Conservation (phyloP, 2,113 vertebrate genomes). For the Chionis minor region DNA sequence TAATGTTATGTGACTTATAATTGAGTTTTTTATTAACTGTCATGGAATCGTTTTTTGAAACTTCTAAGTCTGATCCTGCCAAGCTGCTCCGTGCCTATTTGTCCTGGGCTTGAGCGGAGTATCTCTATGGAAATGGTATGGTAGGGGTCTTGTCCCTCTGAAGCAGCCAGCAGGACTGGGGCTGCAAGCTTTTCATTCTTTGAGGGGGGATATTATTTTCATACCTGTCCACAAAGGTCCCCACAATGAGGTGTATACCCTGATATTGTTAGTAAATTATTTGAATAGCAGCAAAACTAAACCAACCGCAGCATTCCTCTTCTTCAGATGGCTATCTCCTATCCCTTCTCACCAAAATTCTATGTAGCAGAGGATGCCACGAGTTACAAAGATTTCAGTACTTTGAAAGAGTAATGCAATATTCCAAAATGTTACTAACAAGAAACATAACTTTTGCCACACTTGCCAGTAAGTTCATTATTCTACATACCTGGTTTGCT, state of each 20-base stretch:
- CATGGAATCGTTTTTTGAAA: neutral
- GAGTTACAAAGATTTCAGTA: neutral
- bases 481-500: neutral
- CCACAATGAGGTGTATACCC: neutral
- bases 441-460: neutral
- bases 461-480: neutral
- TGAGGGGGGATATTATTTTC: neutral
- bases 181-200: neutral
- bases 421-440: neutral
- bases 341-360: neutral
- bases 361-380: neutral
- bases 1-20: constrained; percentile 43
- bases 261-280: neutral
- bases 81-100: neutral
- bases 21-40: constrained; percentile 23
- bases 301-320: neutral
- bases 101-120: neutral
- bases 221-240: neutral
- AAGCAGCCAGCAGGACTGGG: neutral
- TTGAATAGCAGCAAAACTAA: neutral
- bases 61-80: neutral
- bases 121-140: neutral
- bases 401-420: neutral
- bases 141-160: neutral
- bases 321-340: neutral